phyloP scores from a whole-genome alignment of 2,888 invertebrate species.

The Macropis europaea region DNA sequence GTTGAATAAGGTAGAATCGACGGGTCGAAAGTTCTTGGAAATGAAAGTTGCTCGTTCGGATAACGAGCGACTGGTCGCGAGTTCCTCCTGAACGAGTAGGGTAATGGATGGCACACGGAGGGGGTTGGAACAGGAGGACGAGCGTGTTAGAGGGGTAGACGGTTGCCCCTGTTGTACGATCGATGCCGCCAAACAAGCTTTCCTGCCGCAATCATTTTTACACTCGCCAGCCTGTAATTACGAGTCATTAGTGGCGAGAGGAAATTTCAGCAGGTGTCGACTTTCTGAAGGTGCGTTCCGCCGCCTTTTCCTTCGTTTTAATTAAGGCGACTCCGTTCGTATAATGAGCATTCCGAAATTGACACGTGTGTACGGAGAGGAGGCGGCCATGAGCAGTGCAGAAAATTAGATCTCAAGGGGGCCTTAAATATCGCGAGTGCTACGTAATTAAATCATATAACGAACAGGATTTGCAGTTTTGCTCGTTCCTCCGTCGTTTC shows the following conservation, averaged over 20 bases:
- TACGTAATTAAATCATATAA: slow-evolving; percentile 35
- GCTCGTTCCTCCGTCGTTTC: neutral
- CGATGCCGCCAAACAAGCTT: slow-evolving; percentile 45
- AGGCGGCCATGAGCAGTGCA: slow-evolving; percentile 1
- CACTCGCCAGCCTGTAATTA: slow-evolving; percentile 49
- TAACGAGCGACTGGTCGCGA: slow-evolving; percentile 18
- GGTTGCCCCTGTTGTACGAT: slow-evolving; percentile 31
- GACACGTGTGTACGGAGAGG: slow-evolving; percentile 32
- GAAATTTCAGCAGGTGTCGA: slow-evolving; percentile 43
- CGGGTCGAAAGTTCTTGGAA: slow-evolving; percentile 40
- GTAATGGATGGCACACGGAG: slow-evolving; percentile 19
- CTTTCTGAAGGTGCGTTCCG: slow-evolving; percentile 17
- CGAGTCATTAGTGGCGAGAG: slow-evolving; percentile 49
- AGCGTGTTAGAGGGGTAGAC: neutral
- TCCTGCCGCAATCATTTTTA: slow-evolving; percentile 46
- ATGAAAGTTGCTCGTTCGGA: slow-evolving; percentile 37
- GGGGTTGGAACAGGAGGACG: neutral
- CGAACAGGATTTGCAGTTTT: slow-evolving; percentile 11
- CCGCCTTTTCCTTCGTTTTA: slow-evolving; percentile 47
- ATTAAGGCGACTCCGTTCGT: slow-evolving; percentile 43
- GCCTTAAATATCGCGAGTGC: slow-evolving; percentile 21
- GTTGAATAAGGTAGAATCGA: slow-evolving; percentile 43
- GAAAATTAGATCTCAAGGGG: slow-evolving; percentile 43
- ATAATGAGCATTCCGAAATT: slow-evolving; percentile 45
- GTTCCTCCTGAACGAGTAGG: slow-evolving; percentile 18